A percentile compares a stretch with the other conserved stretches of the same genome.
Conservation (phyloP, 2,797 vertebrate species). For the Sandelia bainsii region DNA sequence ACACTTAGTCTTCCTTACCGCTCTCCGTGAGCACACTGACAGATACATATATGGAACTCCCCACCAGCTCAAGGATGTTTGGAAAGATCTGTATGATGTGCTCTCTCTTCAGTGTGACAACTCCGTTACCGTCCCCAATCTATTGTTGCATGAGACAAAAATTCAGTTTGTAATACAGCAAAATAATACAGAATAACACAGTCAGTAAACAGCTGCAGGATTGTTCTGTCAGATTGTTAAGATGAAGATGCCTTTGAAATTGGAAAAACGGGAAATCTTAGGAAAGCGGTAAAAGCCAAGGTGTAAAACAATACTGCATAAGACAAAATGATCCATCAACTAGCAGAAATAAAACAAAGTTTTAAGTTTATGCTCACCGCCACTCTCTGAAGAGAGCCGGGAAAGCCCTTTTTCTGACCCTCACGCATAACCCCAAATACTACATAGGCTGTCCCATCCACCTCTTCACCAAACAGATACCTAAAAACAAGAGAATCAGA, state of each 20-base stretch:
- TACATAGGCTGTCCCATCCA: constrained; percentile 74
- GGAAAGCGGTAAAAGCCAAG: too few relatives aligned
- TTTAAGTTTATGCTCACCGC: constrained; percentile 58
- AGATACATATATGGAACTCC: constrained; percentile 72
- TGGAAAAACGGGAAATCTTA: too few relatives aligned
- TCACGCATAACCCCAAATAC: constrained; percentile 77
- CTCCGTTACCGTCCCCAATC: constrained; percentile 75
- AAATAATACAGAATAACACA: too few relatives aligned
- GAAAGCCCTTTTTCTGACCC: constrained; percentile 53
- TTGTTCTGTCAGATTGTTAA: too few relatives aligned
- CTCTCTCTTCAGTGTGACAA: constrained; percentile 60
- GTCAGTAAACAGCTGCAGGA: too few relatives aligned
- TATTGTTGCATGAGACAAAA: constrained; percentile 41
- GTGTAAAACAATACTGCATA: too few relatives aligned
- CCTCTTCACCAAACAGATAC: constrained; percentile 78
- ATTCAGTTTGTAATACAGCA: neutral
- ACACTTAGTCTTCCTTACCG: constrained; percentile 79
- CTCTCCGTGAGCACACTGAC: constrained; percentile 86
- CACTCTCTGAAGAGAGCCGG: constrained; percentile 67
- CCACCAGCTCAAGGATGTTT: constrained; percentile 67
- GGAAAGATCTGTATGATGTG: constrained; percentile 67
- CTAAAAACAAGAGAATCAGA: constrained; percentile 49
- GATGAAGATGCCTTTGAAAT: too few relatives aligned
- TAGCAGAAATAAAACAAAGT: too few relatives aligned
- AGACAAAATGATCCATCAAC: too few relatives aligned